These are phyloP conservation scores for Catharus ustulatus DNA, from an alignment of 2,797 vertebrate genomes.

Conservation along the genomic window DNA sequence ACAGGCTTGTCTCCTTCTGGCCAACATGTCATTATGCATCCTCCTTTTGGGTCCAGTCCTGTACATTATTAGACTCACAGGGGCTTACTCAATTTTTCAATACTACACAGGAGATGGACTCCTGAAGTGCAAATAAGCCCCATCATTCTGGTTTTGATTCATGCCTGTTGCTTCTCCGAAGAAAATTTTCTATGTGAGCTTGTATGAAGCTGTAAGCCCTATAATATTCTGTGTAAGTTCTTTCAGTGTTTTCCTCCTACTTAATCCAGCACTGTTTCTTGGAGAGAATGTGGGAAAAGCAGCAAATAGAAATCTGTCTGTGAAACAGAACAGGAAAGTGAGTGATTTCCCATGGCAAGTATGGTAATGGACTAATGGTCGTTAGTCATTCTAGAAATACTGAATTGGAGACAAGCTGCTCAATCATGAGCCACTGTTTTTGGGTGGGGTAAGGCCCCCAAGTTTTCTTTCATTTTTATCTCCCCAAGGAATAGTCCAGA, in stretches of 20 bases:
- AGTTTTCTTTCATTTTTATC: neutral
- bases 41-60: neutral
- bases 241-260: neutral
- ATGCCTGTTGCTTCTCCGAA: neutral
- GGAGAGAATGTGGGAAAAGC: neutral
- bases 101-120: neutral
- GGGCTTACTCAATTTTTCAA: neutral
- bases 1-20: constrained; percentile 5
- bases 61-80: neutral
- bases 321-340: neutral
- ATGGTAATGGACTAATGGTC: neutral
- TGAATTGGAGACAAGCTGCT: neutral
- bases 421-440: neutral
- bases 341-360: neutral
- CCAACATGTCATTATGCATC: neutral
- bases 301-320: neutral
- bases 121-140: neutral
- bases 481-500: neutral
- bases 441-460: neutral
- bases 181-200: neutral
- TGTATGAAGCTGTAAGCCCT: neutral
- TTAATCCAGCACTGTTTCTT: neutral
- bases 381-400: neutral
- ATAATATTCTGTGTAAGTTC: neutral
- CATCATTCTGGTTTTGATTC: neutral